These are phyloP conservation scores for Biston stratarius DNA, from an alignment of 2,888 invertebrate species.

Conservation along the genomic window DNA sequence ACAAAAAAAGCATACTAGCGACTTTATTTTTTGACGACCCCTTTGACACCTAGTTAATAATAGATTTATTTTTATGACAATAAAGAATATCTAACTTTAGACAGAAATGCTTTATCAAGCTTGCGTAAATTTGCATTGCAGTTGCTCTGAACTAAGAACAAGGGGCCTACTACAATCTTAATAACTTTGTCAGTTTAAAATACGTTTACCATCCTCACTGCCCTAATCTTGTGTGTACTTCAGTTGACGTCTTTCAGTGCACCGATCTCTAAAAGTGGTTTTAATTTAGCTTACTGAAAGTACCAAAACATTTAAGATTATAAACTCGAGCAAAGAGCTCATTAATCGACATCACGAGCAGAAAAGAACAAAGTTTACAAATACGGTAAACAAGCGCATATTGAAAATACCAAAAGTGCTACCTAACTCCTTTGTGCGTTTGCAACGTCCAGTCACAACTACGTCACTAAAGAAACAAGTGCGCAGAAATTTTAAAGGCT, in stretches of 20 bases:
- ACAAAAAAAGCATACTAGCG: too few species aligned
- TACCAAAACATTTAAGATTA: slow-evolving; percentile 12
- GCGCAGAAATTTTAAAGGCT: slow-evolving; percentile 65
- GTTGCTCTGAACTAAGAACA: too few species aligned
- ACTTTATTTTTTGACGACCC: too few species aligned
- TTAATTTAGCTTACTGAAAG: slow-evolving; percentile 12
- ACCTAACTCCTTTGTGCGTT: slow-evolving; percentile 42
- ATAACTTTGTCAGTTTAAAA: too few species aligned
- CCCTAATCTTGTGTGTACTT: background rate
- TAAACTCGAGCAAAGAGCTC: slow-evolving; percentile 7
- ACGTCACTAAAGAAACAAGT: slow-evolving; percentile 62
- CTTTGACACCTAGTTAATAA: too few species aligned
- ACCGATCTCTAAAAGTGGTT: background rate
- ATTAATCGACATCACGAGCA: slow-evolving; percentile 23
- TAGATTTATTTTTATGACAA: too few species aligned
- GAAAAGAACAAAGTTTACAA: slow-evolving; percentile 26
- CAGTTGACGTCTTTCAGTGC: slow-evolving; percentile 4
- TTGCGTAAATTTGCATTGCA: too few species aligned
- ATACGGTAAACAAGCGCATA: slow-evolving; percentile 15
- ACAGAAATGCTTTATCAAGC: too few species aligned
- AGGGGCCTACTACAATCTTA: too few species aligned
- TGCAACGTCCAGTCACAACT: slow-evolving; percentile 50
- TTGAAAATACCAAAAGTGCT: slow-evolving; percentile 27
- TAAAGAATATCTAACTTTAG: too few species aligned
- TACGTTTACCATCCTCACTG: too few species aligned